Percentiles rank a stretch among this genome's conserved stretches.
Conservation (phyloP, 2,113 vertebrate species). For the Gopherus evgoodei region DNA sequence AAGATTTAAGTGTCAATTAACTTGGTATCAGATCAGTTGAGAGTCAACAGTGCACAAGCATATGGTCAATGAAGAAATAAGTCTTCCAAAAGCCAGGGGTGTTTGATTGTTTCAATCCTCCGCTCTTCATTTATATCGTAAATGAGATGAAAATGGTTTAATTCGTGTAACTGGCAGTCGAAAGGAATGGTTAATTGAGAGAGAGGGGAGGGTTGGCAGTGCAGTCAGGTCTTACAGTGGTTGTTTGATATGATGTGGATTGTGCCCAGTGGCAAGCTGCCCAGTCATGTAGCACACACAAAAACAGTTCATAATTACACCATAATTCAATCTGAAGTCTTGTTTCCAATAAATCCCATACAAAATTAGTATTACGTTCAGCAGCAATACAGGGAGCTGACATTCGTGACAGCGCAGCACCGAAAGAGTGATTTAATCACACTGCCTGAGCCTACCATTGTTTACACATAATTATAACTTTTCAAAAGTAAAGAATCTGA, state of each 20-base stretch:
- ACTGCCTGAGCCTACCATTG: constrained; percentile 44
- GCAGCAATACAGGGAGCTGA: not conserved
- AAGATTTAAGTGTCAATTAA: constrained; percentile 74
- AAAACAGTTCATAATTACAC: constrained; percentile 79
- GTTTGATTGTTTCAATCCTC: constrained; percentile 71
- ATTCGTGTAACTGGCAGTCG: constrained; percentile 65
- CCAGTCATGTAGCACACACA: constrained; percentile 62
- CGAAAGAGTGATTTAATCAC: constrained; percentile 58
- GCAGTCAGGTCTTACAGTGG: constrained; percentile 16
- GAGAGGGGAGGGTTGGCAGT: constrained; percentile 51
- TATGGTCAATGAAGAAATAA: constrained; percentile 65
- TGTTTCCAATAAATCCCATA: constrained; percentile 74
- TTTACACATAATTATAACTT: constrained; percentile 66
- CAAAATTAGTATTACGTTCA: constrained; percentile 71
- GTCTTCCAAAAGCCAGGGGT: constrained; percentile 57
- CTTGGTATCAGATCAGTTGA: constrained; percentile 73
- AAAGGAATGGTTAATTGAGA: constrained; percentile 67
- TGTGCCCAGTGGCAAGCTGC: constrained; percentile 76
- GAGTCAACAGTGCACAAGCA: constrained; percentile 63
- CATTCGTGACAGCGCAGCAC: constrained; percentile 31
- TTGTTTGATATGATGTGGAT: constrained; percentile 46
- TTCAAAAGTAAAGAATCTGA: constrained; percentile 64
- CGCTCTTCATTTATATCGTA: constrained; percentile 69
- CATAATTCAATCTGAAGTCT: constrained; percentile 80
- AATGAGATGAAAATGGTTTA: constrained; percentile 71